Conservation (phyloP, 2,888 invertebrate species). For the Drosophila multiciliata region DNA sequence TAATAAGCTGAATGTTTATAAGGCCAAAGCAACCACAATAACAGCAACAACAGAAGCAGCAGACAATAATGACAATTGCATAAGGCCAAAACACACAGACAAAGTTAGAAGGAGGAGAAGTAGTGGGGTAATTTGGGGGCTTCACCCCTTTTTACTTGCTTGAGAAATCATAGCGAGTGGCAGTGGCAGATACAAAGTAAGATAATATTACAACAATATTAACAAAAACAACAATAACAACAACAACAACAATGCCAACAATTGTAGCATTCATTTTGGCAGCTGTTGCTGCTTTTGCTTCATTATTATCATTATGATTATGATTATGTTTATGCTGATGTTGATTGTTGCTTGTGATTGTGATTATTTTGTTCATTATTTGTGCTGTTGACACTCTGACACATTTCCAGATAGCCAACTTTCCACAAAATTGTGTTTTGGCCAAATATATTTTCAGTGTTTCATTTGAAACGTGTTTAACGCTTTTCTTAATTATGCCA, state of each 20-base stretch:
- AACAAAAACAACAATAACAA: conserved; percentile 5
- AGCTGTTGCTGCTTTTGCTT: conserved; percentile 22
- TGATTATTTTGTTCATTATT: conserved; percentile 52
- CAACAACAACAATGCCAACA: conserved; percentile 2
- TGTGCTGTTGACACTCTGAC: conserved; percentile 59
- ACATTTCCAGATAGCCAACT: conserved; percentile 65
- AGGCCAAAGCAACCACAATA: conserved; percentile 39
- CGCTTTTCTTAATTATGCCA: conserved; percentile 48
- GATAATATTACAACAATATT: conserved; percentile 40
- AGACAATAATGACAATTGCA: conserved; percentile 60
- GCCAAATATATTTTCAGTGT: conserved; percentile 60
- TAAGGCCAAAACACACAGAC: conserved; percentile 44
- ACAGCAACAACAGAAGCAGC: neutral
- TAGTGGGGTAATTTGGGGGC: neutral
- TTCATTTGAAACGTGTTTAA: conserved; percentile 68
- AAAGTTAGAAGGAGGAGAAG: neutral
- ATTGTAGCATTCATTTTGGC: conserved; percentile 2
- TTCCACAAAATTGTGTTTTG: conserved; percentile 65
- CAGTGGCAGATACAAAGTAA: conserved; percentile 45
- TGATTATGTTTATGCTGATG: neutral
- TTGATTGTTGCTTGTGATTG: conserved; percentile 13
- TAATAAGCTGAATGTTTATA: conserved; percentile 45
- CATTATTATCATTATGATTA: conserved; percentile 39
- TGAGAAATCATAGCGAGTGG: conserved; percentile 34
- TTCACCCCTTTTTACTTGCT: conserved; percentile 43